phyloP scores from a whole-genome alignment of 1,140 invertebrate genomes.

The Melipona quadrifasciata region DNA sequence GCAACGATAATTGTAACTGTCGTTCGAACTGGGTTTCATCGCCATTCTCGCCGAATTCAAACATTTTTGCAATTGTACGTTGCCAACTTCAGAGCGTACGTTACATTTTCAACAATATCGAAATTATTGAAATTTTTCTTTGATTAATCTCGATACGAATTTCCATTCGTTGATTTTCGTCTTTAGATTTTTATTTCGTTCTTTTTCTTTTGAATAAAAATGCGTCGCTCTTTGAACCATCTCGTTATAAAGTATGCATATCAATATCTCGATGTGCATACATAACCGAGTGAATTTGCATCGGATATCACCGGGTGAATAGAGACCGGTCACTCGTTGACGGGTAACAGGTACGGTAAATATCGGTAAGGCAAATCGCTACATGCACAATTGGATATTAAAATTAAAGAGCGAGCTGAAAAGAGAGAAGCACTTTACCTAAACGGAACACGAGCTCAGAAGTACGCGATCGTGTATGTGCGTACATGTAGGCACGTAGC shows the following conservation, averaged over 20 bases:
- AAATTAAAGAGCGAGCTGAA: not conserved
- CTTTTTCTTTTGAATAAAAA: not conserved
- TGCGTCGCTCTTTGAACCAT: slow-evolving; percentile 29
- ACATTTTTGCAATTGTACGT: not conserved
- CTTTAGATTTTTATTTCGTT: not conserved
- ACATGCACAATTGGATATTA: slow-evolving; percentile 40
- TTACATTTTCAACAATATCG: not conserved
- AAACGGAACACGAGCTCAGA: not conserved
- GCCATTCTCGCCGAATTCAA: not conserved
- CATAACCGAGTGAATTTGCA: slow-evolving; percentile 60
- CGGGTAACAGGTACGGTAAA: slow-evolving; percentile 53
- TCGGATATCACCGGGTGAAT: slow-evolving; percentile 55
- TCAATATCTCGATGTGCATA: slow-evolving; percentile 53
- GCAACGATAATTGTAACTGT: not conserved
- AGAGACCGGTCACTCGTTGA: slow-evolving; percentile 54
- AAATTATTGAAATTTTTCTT: not conserved
- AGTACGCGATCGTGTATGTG: not conserved
- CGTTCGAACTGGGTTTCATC: not conserved
- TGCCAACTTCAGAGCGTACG: not conserved
- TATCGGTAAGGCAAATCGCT: slow-evolving; percentile 49
- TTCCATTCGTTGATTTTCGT: not conserved
- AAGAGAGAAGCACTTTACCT: not conserved
- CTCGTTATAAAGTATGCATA: slow-evolving; percentile 51
- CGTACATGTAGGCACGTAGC: too few relatives aligned
- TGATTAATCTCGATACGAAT: not conserved